A percentile compares a stretch with the other conserved stretches of the same genome.
Conservation (phyloP, 2,888 invertebrate genomes). For the Petrolisthes cinctipes region DNA sequence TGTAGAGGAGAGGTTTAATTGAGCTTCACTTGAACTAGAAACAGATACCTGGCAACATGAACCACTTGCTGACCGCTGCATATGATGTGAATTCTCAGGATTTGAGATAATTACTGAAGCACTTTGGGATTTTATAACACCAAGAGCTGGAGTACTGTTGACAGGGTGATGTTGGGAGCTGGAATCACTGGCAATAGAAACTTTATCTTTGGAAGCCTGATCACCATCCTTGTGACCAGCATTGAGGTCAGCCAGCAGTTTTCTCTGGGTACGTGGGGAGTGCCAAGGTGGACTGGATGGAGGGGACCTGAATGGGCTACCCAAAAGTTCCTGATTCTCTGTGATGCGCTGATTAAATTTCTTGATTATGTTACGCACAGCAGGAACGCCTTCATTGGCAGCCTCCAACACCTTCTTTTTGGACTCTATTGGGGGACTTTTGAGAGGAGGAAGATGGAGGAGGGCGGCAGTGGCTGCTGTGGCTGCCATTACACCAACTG, state of each 20-base stretch:
- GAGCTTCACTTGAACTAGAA: background rate
- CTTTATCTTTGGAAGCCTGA: background rate
- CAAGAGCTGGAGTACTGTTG: constrained; percentile 5
- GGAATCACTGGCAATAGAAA: background rate
- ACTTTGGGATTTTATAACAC: constrained; percentile 52
- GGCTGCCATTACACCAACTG: background rate
- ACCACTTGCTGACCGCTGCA: constrained; percentile 50
- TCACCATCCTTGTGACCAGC: background rate
- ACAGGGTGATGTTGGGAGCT: background rate
- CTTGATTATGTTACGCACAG: constrained; percentile 60
- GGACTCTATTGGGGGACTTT: constrained; percentile 57
- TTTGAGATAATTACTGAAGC: constrained; percentile 44
- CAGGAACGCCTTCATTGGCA: constrained; percentile 57
- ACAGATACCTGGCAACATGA: constrained; percentile 26
- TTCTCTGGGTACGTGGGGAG: constrained; percentile 51
- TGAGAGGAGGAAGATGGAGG: constrained; percentile 35
- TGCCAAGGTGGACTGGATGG: constrained; percentile 50
- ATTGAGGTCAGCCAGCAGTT: constrained; percentile 20
- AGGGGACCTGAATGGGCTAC: constrained; percentile 58
- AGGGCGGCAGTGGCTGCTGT: constrained; percentile 33
- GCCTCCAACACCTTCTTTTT: constrained; percentile 61
- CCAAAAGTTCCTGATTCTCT: constrained; percentile 61
- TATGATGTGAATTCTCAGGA: constrained; percentile 22
- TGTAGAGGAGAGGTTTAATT: background rate
- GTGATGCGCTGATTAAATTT: constrained; percentile 63